Evolutionary conservation across 2,888 invertebrate genomes (phyloP).

Genomic region (Nephrotoma appendiculata): DNA sequence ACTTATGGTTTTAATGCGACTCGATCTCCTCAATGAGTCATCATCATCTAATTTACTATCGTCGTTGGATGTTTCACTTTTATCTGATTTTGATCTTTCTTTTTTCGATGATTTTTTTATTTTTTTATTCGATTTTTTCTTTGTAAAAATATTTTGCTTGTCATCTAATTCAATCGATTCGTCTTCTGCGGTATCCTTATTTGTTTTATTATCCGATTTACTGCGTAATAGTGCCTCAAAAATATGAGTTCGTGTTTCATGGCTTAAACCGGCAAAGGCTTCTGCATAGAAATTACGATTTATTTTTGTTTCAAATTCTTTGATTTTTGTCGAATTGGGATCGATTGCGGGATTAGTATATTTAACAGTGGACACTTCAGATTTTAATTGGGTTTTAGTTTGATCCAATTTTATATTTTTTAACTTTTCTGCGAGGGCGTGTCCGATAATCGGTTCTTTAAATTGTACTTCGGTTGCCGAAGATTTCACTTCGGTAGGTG

Average conservation of each 20-base stretch:
- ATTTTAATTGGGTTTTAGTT: background rate
- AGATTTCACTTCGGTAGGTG: background rate
- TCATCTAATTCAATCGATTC: background rate
- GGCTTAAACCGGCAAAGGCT: background rate
- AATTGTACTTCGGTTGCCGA: background rate
- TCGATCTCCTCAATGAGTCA: conserved; percentile 46
- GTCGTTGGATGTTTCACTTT: background rate
- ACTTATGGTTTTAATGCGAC: conserved; percentile 61
- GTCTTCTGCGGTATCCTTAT: background rate
- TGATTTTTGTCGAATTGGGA: background rate
- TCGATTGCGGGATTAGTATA: background rate
- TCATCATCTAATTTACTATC: background rate
- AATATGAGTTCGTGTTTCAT: background rate
- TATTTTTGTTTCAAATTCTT: background rate
- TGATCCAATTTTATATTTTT: background rate
- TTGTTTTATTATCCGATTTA: background rate
- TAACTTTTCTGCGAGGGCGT: background rate
- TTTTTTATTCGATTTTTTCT: background rate
- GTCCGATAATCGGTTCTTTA: background rate
- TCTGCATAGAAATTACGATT: conserved; percentile 3
- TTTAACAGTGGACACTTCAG: too few relatives aligned
- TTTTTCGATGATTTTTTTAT: background rate
- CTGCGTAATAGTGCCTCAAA: background rate
- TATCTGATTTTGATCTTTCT: background rate
- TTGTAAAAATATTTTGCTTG: background rate